Conservation (phyloP, 2,888 invertebrate genomes). For the Oxytorus armatus region DNA sequence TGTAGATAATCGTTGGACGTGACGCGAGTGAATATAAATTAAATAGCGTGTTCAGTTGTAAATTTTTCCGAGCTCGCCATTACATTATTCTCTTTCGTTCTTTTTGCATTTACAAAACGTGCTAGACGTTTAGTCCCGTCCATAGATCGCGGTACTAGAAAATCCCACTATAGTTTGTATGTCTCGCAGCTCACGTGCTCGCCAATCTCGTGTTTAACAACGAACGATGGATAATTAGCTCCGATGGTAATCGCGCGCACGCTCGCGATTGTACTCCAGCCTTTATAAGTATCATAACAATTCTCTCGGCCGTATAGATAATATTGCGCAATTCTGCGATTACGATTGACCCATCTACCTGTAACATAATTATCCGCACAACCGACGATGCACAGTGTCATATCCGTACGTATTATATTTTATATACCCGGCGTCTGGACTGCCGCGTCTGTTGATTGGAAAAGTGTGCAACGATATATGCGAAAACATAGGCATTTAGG, state of each 20-base stretch:
- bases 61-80: conserved; percentile 35
- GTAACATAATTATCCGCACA: conserved; percentile 37
- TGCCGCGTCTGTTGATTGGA: no score
- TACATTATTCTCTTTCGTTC: background rate
- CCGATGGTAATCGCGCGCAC: conserved; percentile 80
- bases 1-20: conserved; percentile 17
- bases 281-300: conserved; percentile 10
- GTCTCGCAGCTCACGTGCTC: conserved; percentile 26
- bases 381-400: conserved; percentile 36
- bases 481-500: background rate
- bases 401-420: conserved; percentile 33
- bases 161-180: background rate
- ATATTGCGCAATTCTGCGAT: conserved; percentile 77
- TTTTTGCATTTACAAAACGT: conserved; percentile 27
- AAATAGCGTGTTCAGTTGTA: conserved; percentile 36
- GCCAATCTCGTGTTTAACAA: conserved; percentile 43
- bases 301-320: conserved; percentile 72
- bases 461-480: background rate
- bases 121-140: conserved; percentile 21
- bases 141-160: background rate
- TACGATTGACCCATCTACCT: conserved; percentile 77
- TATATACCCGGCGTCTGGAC: no score
- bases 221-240: conserved; percentile 77
- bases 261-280: conserved; percentile 22
- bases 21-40: conserved; percentile 31